Conservation (phyloP, 2,888 invertebrate genomes). For the Hermaeophaga mercurialis region DNA sequence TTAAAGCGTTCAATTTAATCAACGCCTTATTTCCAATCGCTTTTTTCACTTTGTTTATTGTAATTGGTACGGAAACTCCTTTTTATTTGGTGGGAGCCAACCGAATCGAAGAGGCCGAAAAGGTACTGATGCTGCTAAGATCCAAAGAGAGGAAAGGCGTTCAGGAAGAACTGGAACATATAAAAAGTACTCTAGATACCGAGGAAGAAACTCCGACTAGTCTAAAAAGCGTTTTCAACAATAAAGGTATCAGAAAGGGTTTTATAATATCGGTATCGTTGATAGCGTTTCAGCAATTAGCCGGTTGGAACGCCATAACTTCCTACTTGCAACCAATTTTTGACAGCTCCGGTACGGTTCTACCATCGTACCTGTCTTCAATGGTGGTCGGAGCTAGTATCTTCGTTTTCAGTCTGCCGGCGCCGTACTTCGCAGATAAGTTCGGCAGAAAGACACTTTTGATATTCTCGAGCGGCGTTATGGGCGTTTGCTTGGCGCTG, state of each 20-base stretch:
- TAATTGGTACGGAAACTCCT: constrained; percentile 82
- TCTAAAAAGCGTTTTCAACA: constrained; percentile 65
- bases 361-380: constrained; percentile 69
- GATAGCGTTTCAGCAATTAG: constrained; percentile 79
- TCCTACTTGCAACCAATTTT: constrained; percentile 68
- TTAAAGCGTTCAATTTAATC: constrained; percentile 64
- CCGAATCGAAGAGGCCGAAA: constrained; percentile 62
- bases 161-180: constrained; percentile 62
- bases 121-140: constrained; percentile 65
- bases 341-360: constrained; percentile 64
- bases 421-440: constrained; percentile 77
- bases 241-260: constrained; percentile 73
- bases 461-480: constrained; percentile 69
- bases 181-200: constrained; percentile 50
- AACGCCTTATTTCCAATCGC: constrained; percentile 56
- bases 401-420: constrained; percentile 70
- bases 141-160: constrained; percentile 52
- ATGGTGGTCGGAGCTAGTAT: constrained; percentile 79
- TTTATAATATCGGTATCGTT: constrained; percentile 73
- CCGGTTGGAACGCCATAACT: constrained; percentile 58
- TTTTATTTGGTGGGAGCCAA: constrained; percentile 68
- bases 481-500: constrained; percentile 65
- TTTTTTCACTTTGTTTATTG: constrained; percentile 62
- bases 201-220: constrained; percentile 56
- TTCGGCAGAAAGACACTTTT: constrained; percentile 75